phyloP scores from a whole-genome alignment of 2,797 vertebrate genomes.

The Lerista edwardsae region DNA sequence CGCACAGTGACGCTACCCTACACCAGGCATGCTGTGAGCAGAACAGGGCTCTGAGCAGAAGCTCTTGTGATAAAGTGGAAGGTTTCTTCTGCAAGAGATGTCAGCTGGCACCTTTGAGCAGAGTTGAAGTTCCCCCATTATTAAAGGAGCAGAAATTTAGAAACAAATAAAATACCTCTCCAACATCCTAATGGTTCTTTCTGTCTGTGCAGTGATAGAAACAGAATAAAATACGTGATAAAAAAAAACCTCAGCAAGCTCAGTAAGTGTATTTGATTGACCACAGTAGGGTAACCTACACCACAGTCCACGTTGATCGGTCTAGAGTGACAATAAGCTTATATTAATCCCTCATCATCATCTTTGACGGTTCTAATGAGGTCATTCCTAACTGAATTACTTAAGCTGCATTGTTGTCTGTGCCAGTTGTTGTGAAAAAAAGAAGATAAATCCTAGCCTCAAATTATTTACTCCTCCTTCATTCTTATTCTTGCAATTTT shows the following conservation, averaged over 20 bases:
- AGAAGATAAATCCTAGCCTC: conserved; percentile 4
- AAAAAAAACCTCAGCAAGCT: conserved; percentile 11
- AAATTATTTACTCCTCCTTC: conserved; percentile 42
- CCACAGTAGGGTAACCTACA: conserved; percentile 40
- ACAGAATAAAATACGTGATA: conserved; percentile 19
- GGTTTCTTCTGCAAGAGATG: background rate
- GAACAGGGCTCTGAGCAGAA: too few relatives aligned
- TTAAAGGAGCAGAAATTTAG: background rate
- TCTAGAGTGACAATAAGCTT: conserved; percentile 53
- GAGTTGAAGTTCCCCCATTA: background rate
- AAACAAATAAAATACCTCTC: background rate
- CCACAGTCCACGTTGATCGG: conserved; percentile 45
- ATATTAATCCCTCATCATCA: conserved; percentile 60
- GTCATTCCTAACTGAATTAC: conserved; percentile 66
- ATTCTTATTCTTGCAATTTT: conserved; percentile 41
- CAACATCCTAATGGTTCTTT: background rate
- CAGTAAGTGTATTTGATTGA: background rate
- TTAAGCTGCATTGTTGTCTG: conserved; percentile 58
- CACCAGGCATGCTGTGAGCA: too few relatives aligned
- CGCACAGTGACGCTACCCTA: too few relatives aligned
- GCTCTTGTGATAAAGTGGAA: background rate
- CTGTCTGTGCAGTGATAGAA: background rate
- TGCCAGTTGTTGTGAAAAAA: conserved; percentile 50
- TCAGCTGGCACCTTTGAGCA: background rate
- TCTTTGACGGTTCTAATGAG: conserved; percentile 62